These are phyloP conservation scores for Orthonychiurus folsomi DNA, from an alignment of 2,888 invertebrate species.

Conservation along the genomic window DNA sequence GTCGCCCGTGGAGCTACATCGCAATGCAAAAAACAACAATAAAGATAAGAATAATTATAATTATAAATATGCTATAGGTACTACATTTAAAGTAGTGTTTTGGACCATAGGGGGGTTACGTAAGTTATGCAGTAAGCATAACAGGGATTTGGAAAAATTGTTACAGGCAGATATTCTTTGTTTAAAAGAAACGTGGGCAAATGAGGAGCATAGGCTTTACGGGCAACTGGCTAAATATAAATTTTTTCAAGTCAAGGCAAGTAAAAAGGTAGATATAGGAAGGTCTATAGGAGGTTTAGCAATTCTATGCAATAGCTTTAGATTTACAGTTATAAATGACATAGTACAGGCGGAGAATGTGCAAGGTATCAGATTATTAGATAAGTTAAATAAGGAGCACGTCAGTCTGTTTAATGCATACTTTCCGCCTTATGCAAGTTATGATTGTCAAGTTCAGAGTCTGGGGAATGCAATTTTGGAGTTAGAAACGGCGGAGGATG, in stretches of 20 bases:
- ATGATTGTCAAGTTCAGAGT: neutral
- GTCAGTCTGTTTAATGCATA: neutral
- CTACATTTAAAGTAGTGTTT: neutral
- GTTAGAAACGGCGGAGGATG: neutral
- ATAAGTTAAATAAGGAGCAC: neutral
- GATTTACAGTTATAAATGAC: neutral
- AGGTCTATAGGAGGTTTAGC: neutral
- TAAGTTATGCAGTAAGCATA: neutral
- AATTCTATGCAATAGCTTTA: neutral
- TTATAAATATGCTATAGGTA: neutral
- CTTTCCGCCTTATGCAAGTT: neutral
- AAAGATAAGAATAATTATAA: neutral
- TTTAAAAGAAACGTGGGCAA: neutral
- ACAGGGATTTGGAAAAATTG: neutral
- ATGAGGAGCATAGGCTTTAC: too few relatives aligned
- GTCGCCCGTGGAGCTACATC: neutral
- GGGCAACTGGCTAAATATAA: too few relatives aligned
- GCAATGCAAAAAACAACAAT: too few relatives aligned
- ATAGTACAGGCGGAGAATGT: neutral
- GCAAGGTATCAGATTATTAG: neutral
- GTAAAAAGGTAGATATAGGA: neutral
- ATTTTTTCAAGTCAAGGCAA: neutral
- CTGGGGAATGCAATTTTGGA: neutral
- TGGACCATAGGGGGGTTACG: neutral
- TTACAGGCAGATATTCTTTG: neutral